These are phyloP conservation scores for Petromus typicus DNA, from an alignment of 2,113 vertebrate genomes.

Conservation along the genomic window DNA sequence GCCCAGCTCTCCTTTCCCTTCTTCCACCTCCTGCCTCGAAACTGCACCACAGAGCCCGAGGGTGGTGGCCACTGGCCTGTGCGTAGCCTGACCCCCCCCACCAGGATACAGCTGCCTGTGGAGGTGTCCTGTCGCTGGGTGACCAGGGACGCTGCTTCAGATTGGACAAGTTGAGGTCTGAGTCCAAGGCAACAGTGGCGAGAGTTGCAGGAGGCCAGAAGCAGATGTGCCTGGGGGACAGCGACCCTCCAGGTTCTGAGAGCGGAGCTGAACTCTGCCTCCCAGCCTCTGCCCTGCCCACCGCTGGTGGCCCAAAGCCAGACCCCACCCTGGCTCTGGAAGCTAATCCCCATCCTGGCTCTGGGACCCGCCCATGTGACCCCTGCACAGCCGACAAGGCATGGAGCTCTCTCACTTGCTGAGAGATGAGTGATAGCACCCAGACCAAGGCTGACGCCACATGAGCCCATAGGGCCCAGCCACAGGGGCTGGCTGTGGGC, in stretches of 20 bases:
- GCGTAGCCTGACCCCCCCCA: not conserved
- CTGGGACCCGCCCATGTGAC: not conserved
- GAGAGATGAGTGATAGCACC: accelerated
- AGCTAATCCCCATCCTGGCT: accelerated
- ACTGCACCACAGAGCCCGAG: accelerated
- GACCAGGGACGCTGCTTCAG: accelerated
- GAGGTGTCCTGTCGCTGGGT: accelerated
- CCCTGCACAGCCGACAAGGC: accelerated
- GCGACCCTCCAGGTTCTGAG: accelerated
- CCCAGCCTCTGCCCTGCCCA: accelerated
- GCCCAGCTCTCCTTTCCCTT: not conserved
- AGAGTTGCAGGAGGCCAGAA: accelerated
- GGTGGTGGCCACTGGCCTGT: accelerated
- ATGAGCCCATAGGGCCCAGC: too few relatives aligned
- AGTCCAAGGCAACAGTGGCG: accelerated
- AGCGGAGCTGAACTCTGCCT: accelerated
- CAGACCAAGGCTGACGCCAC: accelerated
- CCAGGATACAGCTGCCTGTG: accelerated
- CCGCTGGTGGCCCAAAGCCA: too few relatives aligned
- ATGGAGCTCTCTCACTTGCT: accelerated
- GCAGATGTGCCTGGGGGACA: accelerated
- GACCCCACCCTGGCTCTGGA: too few relatives aligned
- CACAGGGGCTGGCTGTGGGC: not conserved
- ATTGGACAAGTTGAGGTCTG: too few relatives aligned
- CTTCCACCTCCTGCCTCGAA: not conserved